These are phyloP conservation scores for Labroides dimidiatus DNA, from an alignment of 2,797 vertebrate genomes.

Conservation along the genomic window DNA sequence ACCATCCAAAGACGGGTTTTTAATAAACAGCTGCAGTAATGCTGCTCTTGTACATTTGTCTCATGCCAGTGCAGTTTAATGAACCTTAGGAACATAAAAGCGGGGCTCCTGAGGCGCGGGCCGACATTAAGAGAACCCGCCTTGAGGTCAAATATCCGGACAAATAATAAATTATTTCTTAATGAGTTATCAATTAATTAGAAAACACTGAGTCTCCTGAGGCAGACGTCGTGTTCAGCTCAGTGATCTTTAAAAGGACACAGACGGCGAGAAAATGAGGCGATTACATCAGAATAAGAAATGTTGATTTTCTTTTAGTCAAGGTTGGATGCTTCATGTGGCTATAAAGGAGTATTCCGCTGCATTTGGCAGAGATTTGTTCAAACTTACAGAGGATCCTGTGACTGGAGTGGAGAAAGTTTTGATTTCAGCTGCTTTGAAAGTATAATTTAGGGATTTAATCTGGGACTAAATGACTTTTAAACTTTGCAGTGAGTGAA, in stretches of 20 bases:
- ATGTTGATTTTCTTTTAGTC: conserved; percentile 32
- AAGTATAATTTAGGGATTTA: conserved; percentile 15
- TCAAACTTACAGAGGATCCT: conserved; percentile 37
- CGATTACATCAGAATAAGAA: neutral
- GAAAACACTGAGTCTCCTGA: conserved; percentile 41
- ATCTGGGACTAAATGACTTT: neutral
- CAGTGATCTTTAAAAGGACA: conserved; percentile 31
- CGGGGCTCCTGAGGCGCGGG: conserved; percentile 46
- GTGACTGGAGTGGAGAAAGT: conserved; percentile 44
- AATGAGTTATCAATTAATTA: conserved; percentile 65
- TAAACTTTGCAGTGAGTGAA: conserved; percentile 1
- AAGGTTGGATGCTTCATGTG: conserved; percentile 19
- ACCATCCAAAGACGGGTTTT: too few species aligned
- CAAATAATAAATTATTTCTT: conserved; percentile 63
- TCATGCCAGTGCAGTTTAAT: neutral
- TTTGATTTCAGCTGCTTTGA: conserved; percentile 24
- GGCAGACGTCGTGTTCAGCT: conserved; percentile 52
- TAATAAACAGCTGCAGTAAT: too few species aligned
- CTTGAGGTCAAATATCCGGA: conserved; percentile 50
- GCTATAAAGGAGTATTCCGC: conserved; percentile 2
- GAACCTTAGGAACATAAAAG: conserved; percentile 25
- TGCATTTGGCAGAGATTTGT: conserved; percentile 36
- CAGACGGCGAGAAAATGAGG: conserved; percentile 5
- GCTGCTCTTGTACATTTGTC: neutral
- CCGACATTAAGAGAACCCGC: conserved; percentile 45